Percentiles rank a stretch among this genome's conserved stretches.
phyloP scores from a whole-genome alignment of 2,888 invertebrate genomes.

The Unio delphinus region DNA sequence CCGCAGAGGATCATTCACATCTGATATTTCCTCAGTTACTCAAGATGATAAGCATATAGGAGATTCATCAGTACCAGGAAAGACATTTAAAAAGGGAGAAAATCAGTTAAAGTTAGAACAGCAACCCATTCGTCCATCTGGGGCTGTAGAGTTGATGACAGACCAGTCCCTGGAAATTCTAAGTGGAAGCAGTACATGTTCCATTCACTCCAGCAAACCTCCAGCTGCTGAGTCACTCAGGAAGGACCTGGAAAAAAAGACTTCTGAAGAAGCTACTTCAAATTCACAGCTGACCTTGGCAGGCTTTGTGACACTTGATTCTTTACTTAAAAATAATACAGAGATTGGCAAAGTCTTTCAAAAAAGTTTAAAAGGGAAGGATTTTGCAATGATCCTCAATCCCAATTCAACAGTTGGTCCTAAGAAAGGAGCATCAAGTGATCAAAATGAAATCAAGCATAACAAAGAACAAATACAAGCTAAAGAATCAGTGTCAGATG shows the following conservation, averaged over 20 bases:
- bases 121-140: background rate
- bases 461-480: too few relatives aligned
- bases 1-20: constrained; percentile 20
- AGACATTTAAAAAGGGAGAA: background rate
- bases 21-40: constrained; percentile 10
- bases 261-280: too few relatives aligned
- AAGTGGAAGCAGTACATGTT: constrained; percentile 10
- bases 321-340: constrained; percentile 27
- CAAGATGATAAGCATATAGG: constrained; percentile 1
- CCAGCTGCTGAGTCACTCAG: too few relatives aligned
- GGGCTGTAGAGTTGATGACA: constrained; percentile 7
- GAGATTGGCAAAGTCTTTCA: constrained; percentile 33
- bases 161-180: constrained; percentile 23
- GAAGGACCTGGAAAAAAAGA: too few relatives aligned
- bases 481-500: constrained; percentile 14
- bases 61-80: too few relatives aligned
- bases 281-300: constrained; percentile 27
- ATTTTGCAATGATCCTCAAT: too few relatives aligned
- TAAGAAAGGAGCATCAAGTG: too few relatives aligned
- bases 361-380: constrained; percentile 25
- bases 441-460: too few relatives aligned
- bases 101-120: too few relatives aligned
- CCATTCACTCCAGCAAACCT: too few relatives aligned
- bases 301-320: constrained; percentile 44
- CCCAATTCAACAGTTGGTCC: too few relatives aligned